These are phyloP conservation scores for Apoderus coryli DNA, from an alignment of 2,888 invertebrate species.

Conservation along the genomic window DNA sequence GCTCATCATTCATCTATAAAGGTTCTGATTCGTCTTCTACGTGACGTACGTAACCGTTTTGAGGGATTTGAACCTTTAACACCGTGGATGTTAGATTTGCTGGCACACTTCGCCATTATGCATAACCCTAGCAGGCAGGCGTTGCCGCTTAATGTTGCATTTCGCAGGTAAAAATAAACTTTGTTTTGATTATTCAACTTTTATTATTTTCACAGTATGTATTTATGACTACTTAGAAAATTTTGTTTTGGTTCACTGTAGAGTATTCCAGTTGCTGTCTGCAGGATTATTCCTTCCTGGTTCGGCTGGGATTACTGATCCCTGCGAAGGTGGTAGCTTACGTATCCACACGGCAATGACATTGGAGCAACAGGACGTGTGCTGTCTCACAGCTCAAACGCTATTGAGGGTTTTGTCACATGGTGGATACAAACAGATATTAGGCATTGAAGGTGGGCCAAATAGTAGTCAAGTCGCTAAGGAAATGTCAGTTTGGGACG, in stretches of 20 bases:
- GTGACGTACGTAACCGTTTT: conserved; percentile 82
- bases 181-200: conserved; percentile 4
- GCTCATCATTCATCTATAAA: conserved; percentile 95
- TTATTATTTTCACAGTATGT: no score
- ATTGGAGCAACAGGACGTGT: conserved; percentile 81
- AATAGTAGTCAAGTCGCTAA: conserved; percentile 41
- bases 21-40: conserved; percentile 77
- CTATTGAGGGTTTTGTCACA: conserved; percentile 80
- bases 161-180: no score
- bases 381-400: conserved; percentile 90
- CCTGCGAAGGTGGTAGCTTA: conserved; percentile 80
- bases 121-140: conserved; percentile 90
- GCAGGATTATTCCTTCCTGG: conserved; percentile 93
- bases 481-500: conserved; percentile 94
- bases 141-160: conserved; percentile 82
- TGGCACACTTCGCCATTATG: conserved; percentile 93
- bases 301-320: conserved; percentile 83
- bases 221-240: conserved; percentile 1
- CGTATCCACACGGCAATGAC: conserved; percentile 84
- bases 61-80: conserved; percentile 81
- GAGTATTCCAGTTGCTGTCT: conserved; percentile 81
- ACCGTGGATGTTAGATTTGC: conserved; percentile 92
- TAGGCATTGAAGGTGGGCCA: conserved; percentile 52
- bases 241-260: no score
- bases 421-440: conserved; percentile 84